phyloP scores from a whole-genome alignment of 2,888 invertebrate species.

The Zhuqinia jingwanae region DNA sequence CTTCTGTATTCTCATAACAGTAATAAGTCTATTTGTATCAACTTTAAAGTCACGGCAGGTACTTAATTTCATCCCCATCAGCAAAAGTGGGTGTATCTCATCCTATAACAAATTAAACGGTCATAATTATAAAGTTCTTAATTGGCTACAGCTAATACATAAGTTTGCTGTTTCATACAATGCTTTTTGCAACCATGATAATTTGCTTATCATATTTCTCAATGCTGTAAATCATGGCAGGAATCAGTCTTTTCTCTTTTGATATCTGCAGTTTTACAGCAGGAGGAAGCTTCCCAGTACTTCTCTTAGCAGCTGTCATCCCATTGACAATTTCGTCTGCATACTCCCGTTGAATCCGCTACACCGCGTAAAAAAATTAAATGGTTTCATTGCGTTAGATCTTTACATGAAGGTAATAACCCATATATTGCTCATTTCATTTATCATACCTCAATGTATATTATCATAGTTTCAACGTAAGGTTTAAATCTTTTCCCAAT shows the following conservation, averaged over 20 bases:
- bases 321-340: constrained; percentile 53
- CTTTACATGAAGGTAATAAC: too few species aligned
- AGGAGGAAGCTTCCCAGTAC: constrained; percentile 56
- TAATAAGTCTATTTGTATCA: constrained; percentile 80
- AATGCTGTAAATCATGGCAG: constrained; percentile 81
- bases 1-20: constrained; percentile 65
- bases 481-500: constrained; percentile 81
- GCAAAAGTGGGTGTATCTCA: constrained; percentile 76
- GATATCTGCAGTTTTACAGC: constrained; percentile 80
- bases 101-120: too few species aligned
- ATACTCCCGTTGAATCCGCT: constrained; percentile 67
- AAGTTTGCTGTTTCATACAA: constrained; percentile 71
- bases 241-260: constrained; percentile 81
- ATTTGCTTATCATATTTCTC: constrained; percentile 82
- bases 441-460: constrained; percentile 81
- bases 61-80: constrained; percentile 82
- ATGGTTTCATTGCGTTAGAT: too few species aligned
- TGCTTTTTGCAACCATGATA: constrained; percentile 81
- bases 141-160: too few species aligned
- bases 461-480: constrained; percentile 81
- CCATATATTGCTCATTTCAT: too few species aligned
- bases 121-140: too few species aligned
- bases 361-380: too few species aligned
- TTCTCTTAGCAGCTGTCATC: constrained; percentile 37
- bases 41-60: constrained; percentile 82